Base-by-base conservation (phyloP, 2,888 invertebrate genomes). In the Agonopterix heracliana region DNA sequence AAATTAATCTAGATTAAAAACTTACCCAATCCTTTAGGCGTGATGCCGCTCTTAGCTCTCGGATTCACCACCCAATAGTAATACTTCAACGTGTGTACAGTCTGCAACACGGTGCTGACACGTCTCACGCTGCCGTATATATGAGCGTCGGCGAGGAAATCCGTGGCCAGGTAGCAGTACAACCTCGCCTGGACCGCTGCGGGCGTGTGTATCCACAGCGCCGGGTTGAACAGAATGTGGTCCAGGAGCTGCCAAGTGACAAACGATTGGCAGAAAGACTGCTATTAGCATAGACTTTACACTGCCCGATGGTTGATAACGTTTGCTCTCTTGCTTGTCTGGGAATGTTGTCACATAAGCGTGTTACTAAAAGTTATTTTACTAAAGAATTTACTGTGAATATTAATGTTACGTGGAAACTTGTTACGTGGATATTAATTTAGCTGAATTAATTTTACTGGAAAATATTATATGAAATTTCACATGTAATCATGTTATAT, bases 61-160 rank as follows among this genome's bases (percentile, higher is more conserved):
- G 99, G 99, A 90, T 98, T 98, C 52, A 96, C 95, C 44, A 99
- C 96, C 99, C 99, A 99, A 81, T 99, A 99, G 88, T 99, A 99
- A 82, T 97, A 98, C 89, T 99, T 99, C 56, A 99, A 91, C 2
- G 99, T 98, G 81, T 99, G 99, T 61, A 99, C 97, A 26, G 98
- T 98, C 88, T 99, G 99, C 45, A 99, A 90, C 0, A 98, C 98
- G 1, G 99, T 99, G 67, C 98, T 98, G 54, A 99, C 98, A 48
- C 99, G 91, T 48, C 99, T 90, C 48, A 98, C 98, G 81, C 97
- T 98, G 68, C 96, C 97, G 88, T 98, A 98, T 71, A 98, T 98
- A 83, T 98, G 98, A 1, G 98, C 97, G 81, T 99, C 98, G 53
- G 96, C 96, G 52, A 99, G 91, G 89, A 99, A 99, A 84, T 99